Evolutionary conservation across 2,113 vertebrate genomes (phyloP).

Genomic region (Sebastes schlegelii): DNA sequence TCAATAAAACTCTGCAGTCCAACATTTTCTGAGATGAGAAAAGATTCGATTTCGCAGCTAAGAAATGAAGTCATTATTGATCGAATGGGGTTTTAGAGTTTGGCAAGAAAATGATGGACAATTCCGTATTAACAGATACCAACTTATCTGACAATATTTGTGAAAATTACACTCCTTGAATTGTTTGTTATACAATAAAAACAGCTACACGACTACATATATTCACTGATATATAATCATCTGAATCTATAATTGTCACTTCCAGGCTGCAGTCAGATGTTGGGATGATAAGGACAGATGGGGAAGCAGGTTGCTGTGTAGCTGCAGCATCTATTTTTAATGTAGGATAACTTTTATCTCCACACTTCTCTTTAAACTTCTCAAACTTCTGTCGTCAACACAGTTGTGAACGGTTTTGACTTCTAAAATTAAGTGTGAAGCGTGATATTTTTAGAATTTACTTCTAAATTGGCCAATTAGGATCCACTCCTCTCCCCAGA

Average conservation of each 20-base stretch:
- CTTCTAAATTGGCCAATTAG: constrained; percentile 64
- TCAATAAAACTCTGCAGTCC: constrained; percentile 15
- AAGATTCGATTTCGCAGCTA: constrained; percentile 14
- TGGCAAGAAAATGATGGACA: constrained; percentile 17
- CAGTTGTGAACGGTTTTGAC: constrained; percentile 17
- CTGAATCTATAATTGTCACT: constrained; percentile 10
- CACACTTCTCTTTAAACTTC: constrained; percentile 21
- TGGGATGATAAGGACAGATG: constrained; percentile 27
- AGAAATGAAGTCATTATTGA: constrained; percentile 30
- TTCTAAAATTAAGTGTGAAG: constrained; percentile 41
- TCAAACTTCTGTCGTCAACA: constrained; percentile 39
- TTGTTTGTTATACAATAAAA: neutral
- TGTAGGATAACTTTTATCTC: constrained; percentile 47
- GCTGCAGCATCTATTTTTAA: constrained; percentile 57
- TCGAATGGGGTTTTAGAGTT: constrained; percentile 16
- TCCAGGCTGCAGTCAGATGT: constrained; percentile 34
- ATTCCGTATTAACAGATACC: neutral
- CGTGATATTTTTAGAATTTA: constrained; percentile 59
- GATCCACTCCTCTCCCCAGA: constrained; percentile 43
- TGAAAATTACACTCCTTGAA: neutral
- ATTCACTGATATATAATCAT: neutral
- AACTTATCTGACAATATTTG: constrained; percentile 10
- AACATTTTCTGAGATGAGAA: constrained; percentile 26
- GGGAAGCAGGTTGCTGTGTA: constrained; percentile 14
- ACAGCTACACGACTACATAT: neutral